Base-by-base conservation (phyloP, 2,113 vertebrate genomes). In the Mesocricetus auratus region DNA sequence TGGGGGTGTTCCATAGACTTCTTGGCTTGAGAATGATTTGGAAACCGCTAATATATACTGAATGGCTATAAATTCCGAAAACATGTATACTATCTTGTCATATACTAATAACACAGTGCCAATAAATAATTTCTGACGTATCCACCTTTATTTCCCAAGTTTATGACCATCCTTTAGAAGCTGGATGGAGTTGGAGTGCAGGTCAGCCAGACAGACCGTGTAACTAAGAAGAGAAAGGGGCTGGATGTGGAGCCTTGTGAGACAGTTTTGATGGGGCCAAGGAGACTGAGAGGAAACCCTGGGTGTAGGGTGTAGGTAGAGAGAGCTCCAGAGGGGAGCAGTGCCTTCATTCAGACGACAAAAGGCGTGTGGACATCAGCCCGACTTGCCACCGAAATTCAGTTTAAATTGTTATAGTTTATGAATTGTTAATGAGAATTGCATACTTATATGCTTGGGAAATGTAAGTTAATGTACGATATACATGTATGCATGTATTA, bases 41-140 rank as follows among this genome's bases (percentile, higher is more conserved):
- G 86, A 97, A 97, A 86, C 47, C n/a, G 33, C 92, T 89, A 94
- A 90, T 81, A 95, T 60, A 60, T 71, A 90, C 29, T 33, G 39
- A 87, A 83, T 81, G 79, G 31, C 56, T 78, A 85, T 97, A 97
- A 97, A 97, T 95, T 94, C 92, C 92, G 53, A 94, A 95, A 89
- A 92, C 79, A 88, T 17, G 88, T 89, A 74, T 83, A 94, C 58
- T 89, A 81, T 91, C 94, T 96, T 96, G 88, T 95, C 95, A 69
- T 89, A 74, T 92, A 79, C 92, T 95, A 5, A 5, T 75, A 87
- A 91, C 68, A 71, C 3, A 73, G 29, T 68, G 77, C 66, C 53
- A 66, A 62, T 96, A 96, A 97, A 94, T 98, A 64, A 97, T 71
- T 96, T 96, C 74, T 93, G 90, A 75, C n/a, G 8, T 42, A 77